A percentile compares a stretch with the other conserved stretches of the same genome.
These are phyloP conservation scores for Malthinus seriepunctatus DNA, from an alignment of 2,888 invertebrate species.

Conservation along the genomic window DNA sequence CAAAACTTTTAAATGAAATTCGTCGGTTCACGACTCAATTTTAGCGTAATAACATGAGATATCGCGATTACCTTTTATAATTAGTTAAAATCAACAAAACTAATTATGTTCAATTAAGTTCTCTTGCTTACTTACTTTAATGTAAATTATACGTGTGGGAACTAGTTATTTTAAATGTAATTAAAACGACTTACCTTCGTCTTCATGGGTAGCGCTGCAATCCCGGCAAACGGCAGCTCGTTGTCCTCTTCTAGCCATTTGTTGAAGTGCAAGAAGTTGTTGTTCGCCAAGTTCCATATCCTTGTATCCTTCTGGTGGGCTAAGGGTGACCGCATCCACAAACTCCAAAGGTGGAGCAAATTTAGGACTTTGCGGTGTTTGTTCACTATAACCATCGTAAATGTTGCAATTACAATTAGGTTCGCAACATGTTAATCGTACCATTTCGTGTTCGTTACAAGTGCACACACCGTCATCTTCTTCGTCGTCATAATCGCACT, in stretches of 20 bases:
- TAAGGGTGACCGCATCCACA: conserved; percentile 81
- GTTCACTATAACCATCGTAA: conserved; percentile 47
- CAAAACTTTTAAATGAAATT: too few relatives aligned
- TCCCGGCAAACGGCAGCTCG: conserved; percentile 51
- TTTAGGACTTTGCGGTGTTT: conserved; percentile 59
- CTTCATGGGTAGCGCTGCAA: conserved; percentile 52
- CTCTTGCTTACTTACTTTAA: too few relatives aligned
- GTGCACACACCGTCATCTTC: conserved; percentile 72
- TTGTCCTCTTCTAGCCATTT: conserved; percentile 51
- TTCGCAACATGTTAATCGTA: conserved; percentile 65
- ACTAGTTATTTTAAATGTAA: background rate
- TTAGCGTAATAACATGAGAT: too few relatives aligned
- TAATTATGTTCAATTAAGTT: too few relatives aligned
- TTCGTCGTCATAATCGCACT: conserved; percentile 83
- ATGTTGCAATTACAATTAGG: conserved; percentile 63
- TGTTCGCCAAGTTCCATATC: conserved; percentile 73
- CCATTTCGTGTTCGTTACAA: conserved; percentile 70
- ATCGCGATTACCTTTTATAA: too few relatives aligned
- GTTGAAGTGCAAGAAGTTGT: conserved; percentile 61
- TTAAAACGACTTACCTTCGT: conserved; percentile 41
- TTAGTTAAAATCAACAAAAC: too few relatives aligned
- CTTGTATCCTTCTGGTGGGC: conserved; percentile 91
- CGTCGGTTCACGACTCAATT: too few relatives aligned
- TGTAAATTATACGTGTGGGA: too few relatives aligned
- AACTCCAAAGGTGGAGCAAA: conserved; percentile 73